A percentile compares a stretch with the other conserved stretches of the same genome.
Evolutionary conservation across 2,888 invertebrate species (phyloP).

Genomic region (Athrips mouffetella): DNA sequence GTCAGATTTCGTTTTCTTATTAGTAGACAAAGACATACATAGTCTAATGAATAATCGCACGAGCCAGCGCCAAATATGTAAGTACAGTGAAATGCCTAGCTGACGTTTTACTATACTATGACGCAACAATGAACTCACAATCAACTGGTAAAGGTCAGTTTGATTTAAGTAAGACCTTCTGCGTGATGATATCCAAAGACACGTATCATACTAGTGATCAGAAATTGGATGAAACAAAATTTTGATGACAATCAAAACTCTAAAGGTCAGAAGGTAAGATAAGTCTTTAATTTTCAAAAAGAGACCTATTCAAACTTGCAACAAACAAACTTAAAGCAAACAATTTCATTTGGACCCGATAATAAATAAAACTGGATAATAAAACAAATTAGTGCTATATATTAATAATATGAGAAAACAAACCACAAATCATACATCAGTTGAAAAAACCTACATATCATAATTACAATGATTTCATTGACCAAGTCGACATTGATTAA

Average conservation of each 20-base stretch:
- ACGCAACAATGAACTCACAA: conserved; percentile 39
- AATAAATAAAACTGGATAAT: too few species aligned
- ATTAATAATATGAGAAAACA: neutral
- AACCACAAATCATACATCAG: neutral
- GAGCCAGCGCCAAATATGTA: conserved; percentile 13
- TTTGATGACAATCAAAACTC: too few species aligned
- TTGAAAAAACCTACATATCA: conserved; percentile 35
- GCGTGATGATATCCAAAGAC: conserved; percentile 15
- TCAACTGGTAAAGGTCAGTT: conserved; percentile 32
- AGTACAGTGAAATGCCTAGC: conserved; percentile 40
- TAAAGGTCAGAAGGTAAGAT: too few species aligned
- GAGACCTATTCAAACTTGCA: too few species aligned
- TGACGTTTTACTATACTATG: conserved; percentile 46
- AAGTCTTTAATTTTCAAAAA: too few species aligned
- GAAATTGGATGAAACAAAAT: too few species aligned
- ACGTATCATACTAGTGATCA: neutral
- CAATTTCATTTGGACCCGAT: too few species aligned
- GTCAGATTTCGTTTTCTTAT: neutral
- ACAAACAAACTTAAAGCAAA: conserved; percentile 32
- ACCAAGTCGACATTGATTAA: conserved; percentile 53
- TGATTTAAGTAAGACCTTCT: conserved; percentile 16
- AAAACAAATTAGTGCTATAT: too few species aligned
- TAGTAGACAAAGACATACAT: neutral
- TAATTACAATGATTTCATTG: conserved; percentile 66
- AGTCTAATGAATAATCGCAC: neutral